Evolutionary conservation across 2,888 invertebrate genomes (phyloP), one percentile per base, ranked within the genome.

Genomic region (Erpobdella octoculata): DNA sequence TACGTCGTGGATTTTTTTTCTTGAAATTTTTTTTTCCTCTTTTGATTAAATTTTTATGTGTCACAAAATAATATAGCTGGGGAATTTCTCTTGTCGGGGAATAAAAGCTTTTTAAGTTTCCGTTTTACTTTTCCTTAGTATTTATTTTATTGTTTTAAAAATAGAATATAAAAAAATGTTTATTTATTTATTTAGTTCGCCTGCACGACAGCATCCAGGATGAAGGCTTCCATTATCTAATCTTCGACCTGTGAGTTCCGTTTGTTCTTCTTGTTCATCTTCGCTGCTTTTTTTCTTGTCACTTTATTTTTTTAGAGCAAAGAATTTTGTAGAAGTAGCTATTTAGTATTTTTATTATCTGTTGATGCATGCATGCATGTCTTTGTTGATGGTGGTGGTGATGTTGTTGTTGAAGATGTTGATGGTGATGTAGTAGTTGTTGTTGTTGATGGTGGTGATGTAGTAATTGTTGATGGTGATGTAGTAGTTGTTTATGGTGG

Each of bases 191-290:
- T 75, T 81, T 88, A 92, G 97, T 98, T 83, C 91, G 97, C 85
- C 89, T 98, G 85, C 97, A 98, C 86, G 97, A 98, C 87, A 96
- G 94, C 86, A 98, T 98, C 88, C 97, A 97, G 86, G 98, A 98
- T 87, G 98, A 98, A 87, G 85, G 84, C 85, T 96, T 91, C 86
- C 97, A 98, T 87, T 98, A 98, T 86, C 89, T 98, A 84, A 96
- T 98, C 78, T 98, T 98, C 85, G 97, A 98, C 87, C 89, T 98
- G 91, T 92, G 87, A 91, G 91, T 76, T n/a, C 4, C 18, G 12
- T 41, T 41, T 15, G n/a, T n/a, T n/a, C n/a, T n/a, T n/a, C n/a
- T n/a, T n/a, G n/a, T n/a, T n/a, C n/a, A n/a, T n/a, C n/a, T n/a
- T n/a, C n/a, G n/a, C n/a, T n/a, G n/a, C n/a, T n/a, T n/a, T n/a